Evolutionary conservation across 2,888 invertebrate species (phyloP).

Genomic region (Helobdella robusta): DNA sequence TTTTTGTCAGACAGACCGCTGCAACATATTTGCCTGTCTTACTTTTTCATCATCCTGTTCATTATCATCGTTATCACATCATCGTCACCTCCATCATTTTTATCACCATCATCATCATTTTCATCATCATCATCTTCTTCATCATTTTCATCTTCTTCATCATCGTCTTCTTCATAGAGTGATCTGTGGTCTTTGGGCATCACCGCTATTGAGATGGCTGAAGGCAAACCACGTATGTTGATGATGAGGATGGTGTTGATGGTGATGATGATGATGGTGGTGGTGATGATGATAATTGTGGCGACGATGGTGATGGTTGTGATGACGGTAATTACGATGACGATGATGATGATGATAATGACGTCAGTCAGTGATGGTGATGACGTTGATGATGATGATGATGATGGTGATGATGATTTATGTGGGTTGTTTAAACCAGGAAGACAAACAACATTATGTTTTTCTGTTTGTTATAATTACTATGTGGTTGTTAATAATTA

Average conservation of each 20-base stretch:
- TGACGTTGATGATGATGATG: neutral
- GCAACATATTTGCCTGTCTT: neutral
- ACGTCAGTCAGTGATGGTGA: neutral
- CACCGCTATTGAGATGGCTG: constrained; percentile 98
- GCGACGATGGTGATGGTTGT: neutral
- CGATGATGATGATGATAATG: neutral
- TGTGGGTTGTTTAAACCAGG: neutral
- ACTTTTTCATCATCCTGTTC: neutral
- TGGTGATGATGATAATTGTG: constrained; percentile 7
- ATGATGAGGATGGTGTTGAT: neutral
- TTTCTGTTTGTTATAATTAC: no score
- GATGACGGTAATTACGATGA: neutral
- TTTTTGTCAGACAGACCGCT: neutral
- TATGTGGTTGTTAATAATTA: no score
- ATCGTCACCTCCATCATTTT: neutral
- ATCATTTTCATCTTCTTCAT: constrained; percentile 13
- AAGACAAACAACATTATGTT: no score
- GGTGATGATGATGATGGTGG: constrained; percentile 6
- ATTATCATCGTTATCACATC: neutral
- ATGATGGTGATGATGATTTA: neutral
- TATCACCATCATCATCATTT: neutral
- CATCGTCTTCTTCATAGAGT: neutral
- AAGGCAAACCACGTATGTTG: constrained; percentile 73
- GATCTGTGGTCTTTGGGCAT: constrained; percentile 59
- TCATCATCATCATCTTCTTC: constrained; percentile 14